Percentiles rank a stretch among this genome's conserved stretches.
These are phyloP conservation scores for Esox masquinongy DNA, from an alignment of 2,797 vertebrate genomes.

Conservation along the genomic window DNA sequence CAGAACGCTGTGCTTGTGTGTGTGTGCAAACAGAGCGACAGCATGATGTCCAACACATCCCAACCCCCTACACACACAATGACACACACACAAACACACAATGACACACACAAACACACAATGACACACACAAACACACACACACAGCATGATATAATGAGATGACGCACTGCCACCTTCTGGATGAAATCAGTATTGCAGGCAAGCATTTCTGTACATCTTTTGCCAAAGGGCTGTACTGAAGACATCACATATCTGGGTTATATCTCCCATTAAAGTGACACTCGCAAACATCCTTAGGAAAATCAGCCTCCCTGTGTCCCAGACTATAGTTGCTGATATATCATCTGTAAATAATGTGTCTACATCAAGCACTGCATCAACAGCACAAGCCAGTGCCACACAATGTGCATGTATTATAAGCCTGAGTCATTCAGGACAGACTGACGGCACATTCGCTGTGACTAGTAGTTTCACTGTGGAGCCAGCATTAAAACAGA, in stretches of 20 bases:
- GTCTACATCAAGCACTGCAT: not conserved
- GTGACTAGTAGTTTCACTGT: not conserved
- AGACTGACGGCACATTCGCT: not conserved
- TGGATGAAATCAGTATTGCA: not conserved
- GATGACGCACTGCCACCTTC: constrained; percentile 54
- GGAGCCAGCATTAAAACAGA: not conserved
- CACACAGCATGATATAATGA: not conserved
- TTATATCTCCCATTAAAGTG: constrained; percentile 33
- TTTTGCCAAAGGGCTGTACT: not conserved
- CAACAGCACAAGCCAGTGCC: not conserved
- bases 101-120: not conserved
- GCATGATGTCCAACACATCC: constrained; percentile 54
- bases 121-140: not conserved
- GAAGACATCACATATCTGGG: constrained; percentile 25
- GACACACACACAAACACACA: not conserved
- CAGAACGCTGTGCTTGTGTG: constrained; percentile 41
- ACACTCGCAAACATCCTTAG: constrained; percentile 9
- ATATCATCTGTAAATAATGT: not conserved
- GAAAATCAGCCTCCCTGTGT: not conserved
- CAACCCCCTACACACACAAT: constrained; percentile 27
- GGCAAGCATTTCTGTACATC: not conserved
- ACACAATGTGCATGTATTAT: not conserved
- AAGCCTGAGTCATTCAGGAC: not conserved
- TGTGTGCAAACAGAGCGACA: constrained; percentile 60
- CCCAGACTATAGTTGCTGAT: not conserved